Conservation (phyloP, 2,888 invertebrate genomes). For the Catocala nupta region DNA sequence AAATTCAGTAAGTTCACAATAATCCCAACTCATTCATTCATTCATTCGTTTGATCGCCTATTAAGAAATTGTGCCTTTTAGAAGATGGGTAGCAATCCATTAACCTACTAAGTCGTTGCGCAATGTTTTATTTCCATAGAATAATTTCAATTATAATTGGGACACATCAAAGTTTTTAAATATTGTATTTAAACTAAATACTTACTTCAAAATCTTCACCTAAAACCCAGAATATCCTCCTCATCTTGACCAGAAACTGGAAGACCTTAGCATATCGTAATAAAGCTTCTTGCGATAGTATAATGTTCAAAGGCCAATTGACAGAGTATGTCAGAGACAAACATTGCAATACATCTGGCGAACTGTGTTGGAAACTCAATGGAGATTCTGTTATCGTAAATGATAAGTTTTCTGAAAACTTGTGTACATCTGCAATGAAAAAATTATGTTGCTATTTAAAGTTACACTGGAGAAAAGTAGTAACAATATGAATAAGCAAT, state of each 20-base stretch:
- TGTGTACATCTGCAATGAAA: constrained; percentile 80
- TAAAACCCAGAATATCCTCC: constrained; percentile 92
- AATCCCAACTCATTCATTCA: too few relatives aligned
- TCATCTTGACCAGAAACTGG: constrained; percentile 91
- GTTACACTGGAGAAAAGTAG: too few relatives aligned
- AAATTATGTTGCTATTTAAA: not conserved
- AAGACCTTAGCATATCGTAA: constrained; percentile 92
- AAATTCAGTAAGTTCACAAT: too few relatives aligned
- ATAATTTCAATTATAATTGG: too few relatives aligned
- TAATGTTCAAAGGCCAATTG: constrained; percentile 92
- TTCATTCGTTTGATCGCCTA: too few relatives aligned
- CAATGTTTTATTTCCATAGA: too few relatives aligned
- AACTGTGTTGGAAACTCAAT: constrained; percentile 88
- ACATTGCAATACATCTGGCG: constrained; percentile 90
- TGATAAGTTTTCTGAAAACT: constrained; percentile 88
- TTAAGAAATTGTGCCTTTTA: too few relatives aligned
- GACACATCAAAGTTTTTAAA: not conserved
- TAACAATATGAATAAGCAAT: too few relatives aligned
- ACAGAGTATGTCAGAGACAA: constrained; percentile 91
- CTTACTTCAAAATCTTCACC: constrained; percentile 89
- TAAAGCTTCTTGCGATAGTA: constrained; percentile 91
- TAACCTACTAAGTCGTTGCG: too few relatives aligned
- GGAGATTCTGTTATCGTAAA: constrained; percentile 89
- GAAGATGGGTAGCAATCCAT: too few relatives aligned
- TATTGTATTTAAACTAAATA: constrained; percentile 1